phyloP scores from a whole-genome alignment of 1,140 invertebrate species.

The Cydia pomonella region DNA sequence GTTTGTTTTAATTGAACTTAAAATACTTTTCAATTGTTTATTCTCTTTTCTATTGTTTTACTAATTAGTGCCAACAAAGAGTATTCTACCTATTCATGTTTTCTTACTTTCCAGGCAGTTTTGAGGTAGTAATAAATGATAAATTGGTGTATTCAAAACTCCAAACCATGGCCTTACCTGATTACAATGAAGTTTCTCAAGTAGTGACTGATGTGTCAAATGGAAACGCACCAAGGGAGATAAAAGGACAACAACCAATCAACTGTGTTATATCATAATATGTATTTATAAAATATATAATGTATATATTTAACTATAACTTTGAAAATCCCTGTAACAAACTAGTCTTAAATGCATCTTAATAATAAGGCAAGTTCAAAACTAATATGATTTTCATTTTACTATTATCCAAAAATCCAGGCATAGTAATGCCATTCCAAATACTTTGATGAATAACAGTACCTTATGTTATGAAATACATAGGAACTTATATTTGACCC shows the following conservation, averaged over 20 bases:
- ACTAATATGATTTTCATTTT: constrained; percentile 7
- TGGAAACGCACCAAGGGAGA: constrained; percentile 74
- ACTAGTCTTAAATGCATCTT: constrained; percentile 28
- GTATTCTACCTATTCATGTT: too few relatives aligned
- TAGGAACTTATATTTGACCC: constrained; percentile 33
- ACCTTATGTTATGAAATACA: constrained; percentile 19
- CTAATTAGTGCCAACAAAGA: too few relatives aligned
- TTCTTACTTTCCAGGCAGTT: constrained; percentile 81
- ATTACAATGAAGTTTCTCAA: constrained; percentile 82
- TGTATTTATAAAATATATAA: constrained; percentile 48
- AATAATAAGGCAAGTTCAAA: background rate
- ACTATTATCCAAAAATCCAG: background rate
- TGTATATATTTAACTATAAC: background rate
- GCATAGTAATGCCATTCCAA: background rate
- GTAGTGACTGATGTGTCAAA: constrained; percentile 79
- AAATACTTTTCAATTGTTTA: too few relatives aligned
- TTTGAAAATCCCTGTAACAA: constrained; percentile 29
- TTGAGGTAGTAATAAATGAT: constrained; percentile 84
- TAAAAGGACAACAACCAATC: constrained; percentile 81
- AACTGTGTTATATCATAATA: constrained; percentile 79
- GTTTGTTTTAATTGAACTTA: too few relatives aligned
- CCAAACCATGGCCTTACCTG: constrained; percentile 83
- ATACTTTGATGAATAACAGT: background rate
- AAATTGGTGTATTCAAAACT: constrained; percentile 85
- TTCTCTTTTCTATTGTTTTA: too few relatives aligned